phyloP scores from a whole-genome alignment of 2,113 vertebrate species.

The Monopterus albus region DNA sequence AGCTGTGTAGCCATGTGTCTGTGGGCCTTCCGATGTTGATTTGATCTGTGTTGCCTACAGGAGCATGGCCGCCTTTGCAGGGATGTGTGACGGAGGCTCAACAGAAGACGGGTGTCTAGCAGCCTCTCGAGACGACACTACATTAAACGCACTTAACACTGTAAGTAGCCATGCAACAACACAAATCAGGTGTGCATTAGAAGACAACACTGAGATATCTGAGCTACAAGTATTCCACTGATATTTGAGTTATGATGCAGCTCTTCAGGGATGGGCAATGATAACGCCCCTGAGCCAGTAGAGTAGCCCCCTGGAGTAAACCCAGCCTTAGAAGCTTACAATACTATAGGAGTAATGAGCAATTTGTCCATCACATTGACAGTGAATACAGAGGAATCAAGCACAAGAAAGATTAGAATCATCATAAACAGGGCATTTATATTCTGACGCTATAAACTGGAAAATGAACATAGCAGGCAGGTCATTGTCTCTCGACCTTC shows the following conservation, averaged over 20 bases:
- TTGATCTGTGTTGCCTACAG: conserved; percentile 73
- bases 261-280: conserved; percentile 16
- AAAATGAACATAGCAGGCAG: conserved; percentile 73
- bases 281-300: conserved; percentile 26
- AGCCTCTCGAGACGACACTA: conserved; percentile 97
- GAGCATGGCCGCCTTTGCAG: conserved; percentile 99
- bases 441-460: conserved; percentile 74
- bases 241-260: neutral
- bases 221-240: neutral
- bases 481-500: conserved; percentile 78
- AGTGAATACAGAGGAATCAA: conserved; percentile 67
- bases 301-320: conserved; percentile 34
- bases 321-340: conserved; percentile 39
- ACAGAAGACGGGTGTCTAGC: conserved; percentile 98
- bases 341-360: conserved; percentile 54
- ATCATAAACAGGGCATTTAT: conserved; percentile 81
- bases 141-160: conserved; percentile 97
- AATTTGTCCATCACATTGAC: conserved; percentile 59
- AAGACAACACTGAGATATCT: too few relatives aligned
- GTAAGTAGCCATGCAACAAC: conserved; percentile 81
- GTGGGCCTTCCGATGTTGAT: neutral
- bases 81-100: conserved; percentile 98
- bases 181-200: too few relatives aligned
- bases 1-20: neutral
- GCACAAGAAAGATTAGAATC: conserved; percentile 66